A percentile compares a stretch with the other conserved stretches of the same genome.
Evolutionary conservation across 2,113 vertebrate genomes (phyloP).

Genomic region (Pycnonotus jocosus): DNA sequence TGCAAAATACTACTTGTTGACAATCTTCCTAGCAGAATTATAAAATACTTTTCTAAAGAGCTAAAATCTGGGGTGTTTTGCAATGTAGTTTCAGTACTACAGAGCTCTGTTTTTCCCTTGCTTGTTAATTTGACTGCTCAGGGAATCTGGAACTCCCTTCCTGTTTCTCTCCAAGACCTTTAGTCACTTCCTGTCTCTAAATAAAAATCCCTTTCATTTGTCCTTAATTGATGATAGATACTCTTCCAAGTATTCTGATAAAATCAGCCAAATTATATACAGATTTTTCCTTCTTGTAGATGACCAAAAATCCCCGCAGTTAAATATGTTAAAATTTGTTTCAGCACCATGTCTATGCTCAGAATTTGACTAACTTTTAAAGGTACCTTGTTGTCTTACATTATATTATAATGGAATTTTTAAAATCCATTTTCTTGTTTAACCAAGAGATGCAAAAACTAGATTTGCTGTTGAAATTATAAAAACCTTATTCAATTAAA

Average conservation of each 20-base stretch:
- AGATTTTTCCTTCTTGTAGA: neutral
- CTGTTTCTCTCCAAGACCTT: constrained; percentile 39
- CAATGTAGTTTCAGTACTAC: neutral
- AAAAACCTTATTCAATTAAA: neutral
- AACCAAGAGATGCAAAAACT: neutral
- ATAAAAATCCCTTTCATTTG: constrained; percentile 19
- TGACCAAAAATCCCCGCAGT: neutral
- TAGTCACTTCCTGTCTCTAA: constrained; percentile 49
- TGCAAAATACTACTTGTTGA: neutral
- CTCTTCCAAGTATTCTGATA: constrained; percentile 15
- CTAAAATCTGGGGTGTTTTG: neutral
- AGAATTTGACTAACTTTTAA: neutral
- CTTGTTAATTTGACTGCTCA: neutral
- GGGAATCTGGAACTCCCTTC: constrained; percentile 46
- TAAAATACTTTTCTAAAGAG: neutral
- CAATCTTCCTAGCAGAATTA: neutral
- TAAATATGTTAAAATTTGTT: neutral
- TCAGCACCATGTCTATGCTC: neutral
- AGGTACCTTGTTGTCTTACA: neutral
- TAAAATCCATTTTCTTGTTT: neutral
- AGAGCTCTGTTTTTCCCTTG: neutral
- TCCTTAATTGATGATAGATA: neutral
- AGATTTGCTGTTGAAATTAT: neutral
- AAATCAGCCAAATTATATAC: neutral
- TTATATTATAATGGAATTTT: neutral